These are phyloP conservation scores for Odontomachus brunneus DNA, from an alignment of 1,140 invertebrate species.

Conservation along the genomic window DNA sequence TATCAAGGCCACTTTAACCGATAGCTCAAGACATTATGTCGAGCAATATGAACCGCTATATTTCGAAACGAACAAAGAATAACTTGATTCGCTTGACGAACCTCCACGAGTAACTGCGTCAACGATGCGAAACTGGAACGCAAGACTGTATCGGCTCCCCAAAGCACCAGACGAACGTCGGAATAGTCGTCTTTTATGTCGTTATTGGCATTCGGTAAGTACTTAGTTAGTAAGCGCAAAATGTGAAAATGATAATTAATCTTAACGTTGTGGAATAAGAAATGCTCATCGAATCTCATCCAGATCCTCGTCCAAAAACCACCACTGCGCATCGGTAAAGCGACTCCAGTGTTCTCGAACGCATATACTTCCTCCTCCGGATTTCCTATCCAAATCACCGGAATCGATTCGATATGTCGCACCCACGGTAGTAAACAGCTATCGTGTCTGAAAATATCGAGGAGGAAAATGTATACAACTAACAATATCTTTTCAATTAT, in stretches of 20 bases:
- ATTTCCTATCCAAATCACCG: slow-evolving; percentile 80
- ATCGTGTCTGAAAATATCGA: slow-evolving; percentile 78
- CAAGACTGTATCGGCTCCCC: slow-evolving; percentile 80
- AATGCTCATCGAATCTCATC: slow-evolving; percentile 72
- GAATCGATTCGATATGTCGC: slow-evolving; percentile 77
- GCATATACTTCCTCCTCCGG: slow-evolving; percentile 80
- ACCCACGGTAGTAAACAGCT: slow-evolving; percentile 82
- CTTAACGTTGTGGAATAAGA: slow-evolving; percentile 72
- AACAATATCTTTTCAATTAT: neutral
- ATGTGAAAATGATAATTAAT: slow-evolving; percentile 76
- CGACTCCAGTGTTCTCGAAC: slow-evolving; percentile 80
- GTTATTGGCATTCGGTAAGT: slow-evolving; percentile 68
- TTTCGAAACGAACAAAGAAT: neutral
- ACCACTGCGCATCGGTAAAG: slow-evolving; percentile 77
- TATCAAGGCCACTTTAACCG: slow-evolving; percentile 13
- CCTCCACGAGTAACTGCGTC: slow-evolving; percentile 78
- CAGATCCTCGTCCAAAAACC: slow-evolving; percentile 78
- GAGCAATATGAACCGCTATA: neutral
- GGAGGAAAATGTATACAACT: slow-evolving; percentile 19
- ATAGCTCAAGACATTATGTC: neutral
- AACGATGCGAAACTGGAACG: slow-evolving; percentile 79
- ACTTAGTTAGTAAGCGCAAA: slow-evolving; percentile 71
- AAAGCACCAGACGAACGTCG: slow-evolving; percentile 80
- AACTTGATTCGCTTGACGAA: slow-evolving; percentile 47
- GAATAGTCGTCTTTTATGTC: slow-evolving; percentile 78